Percentiles rank a stretch among this genome's conserved stretches.
phyloP scores from a whole-genome alignment of 2,888 invertebrate species.

The Scelioninae gen. 1 region DNA sequence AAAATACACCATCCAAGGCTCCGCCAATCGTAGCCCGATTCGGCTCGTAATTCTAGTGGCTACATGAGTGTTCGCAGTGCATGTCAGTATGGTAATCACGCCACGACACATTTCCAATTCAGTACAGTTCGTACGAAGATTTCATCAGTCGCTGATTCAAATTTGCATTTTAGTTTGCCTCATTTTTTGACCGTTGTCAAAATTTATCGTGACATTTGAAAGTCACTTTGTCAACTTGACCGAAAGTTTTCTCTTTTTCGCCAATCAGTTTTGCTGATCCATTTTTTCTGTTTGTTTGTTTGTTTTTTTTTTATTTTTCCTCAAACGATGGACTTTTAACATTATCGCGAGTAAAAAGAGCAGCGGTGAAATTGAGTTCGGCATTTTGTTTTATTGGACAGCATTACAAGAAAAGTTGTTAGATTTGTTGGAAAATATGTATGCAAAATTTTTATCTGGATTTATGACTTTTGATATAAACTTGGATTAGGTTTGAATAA shows the following conservation, averaged over 20 bases:
- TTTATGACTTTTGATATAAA: slow-evolving; percentile 12
- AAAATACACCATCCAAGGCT: slow-evolving; percentile 42
- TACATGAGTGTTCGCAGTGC: slow-evolving; percentile 39
- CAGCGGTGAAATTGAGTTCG: not conserved
- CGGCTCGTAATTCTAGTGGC: slow-evolving; percentile 41
- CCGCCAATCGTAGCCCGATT: slow-evolving; percentile 43
- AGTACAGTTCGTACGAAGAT: slow-evolving; percentile 36
- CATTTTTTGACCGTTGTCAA: slow-evolving; percentile 8
- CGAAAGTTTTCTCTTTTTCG: too few species aligned
- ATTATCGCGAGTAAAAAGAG: too few species aligned
- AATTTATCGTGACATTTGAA: slow-evolving; percentile 1
- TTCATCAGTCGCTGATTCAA: slow-evolving; percentile 41
- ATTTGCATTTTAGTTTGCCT: slow-evolving; percentile 36
- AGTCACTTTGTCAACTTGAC: not conserved
- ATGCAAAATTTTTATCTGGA: not conserved
- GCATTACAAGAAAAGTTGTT: slow-evolving; percentile 5
- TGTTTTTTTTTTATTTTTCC: too few species aligned
- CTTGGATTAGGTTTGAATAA: slow-evolving; percentile 13
- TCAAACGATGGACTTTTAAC: too few species aligned
- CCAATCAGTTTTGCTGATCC: too few species aligned
- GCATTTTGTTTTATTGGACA: not conserved
- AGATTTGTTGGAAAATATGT: slow-evolving; percentile 6
- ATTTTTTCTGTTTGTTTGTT: not conserved
- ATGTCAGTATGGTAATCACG: slow-evolving; percentile 59
- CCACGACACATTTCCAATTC: slow-evolving; percentile 56